These are phyloP conservation scores for Hymenochirus boettgeri DNA, from an alignment of 2,113 vertebrate species.

Conservation along the genomic window DNA sequence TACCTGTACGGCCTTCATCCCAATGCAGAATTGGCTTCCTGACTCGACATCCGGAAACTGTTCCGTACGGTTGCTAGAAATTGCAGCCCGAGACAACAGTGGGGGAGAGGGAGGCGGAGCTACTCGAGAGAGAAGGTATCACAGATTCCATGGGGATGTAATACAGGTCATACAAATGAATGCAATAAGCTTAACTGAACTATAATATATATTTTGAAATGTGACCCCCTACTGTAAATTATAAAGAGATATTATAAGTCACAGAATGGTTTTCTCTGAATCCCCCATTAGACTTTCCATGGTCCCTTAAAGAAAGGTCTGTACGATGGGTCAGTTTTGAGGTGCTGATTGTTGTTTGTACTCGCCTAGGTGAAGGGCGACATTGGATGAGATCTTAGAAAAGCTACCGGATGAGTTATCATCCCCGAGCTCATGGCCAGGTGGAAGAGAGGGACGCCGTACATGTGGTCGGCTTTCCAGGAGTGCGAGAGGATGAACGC, in stretches of 20 bases:
- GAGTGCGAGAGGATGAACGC: conserved; percentile 91
- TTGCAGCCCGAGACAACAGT: conserved; percentile 78
- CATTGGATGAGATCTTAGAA: conserved; percentile 84
- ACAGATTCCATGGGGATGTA: too few relatives aligned
- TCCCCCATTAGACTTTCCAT: too few relatives aligned
- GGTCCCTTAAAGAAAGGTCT: too few relatives aligned
- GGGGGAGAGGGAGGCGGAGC: conserved; percentile 52
- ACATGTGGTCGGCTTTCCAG: conserved; percentile 82
- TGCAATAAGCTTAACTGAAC: too few relatives aligned
- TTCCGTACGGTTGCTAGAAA: conserved; percentile 80
- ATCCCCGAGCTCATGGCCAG: conserved; percentile 74
- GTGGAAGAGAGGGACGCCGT: conserved; percentile 81
- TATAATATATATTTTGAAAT: too few relatives aligned
- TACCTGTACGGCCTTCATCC: conserved; percentile 91
- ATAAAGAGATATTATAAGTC: too few relatives aligned
- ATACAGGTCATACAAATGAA: too few relatives aligned
- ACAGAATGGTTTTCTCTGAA: too few relatives aligned
- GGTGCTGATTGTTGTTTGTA: too few relatives aligned
- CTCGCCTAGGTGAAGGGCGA: conserved; percentile 80
- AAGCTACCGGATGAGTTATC: conserved; percentile 85
- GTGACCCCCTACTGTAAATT: too few relatives aligned
- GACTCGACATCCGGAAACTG: conserved; percentile 84
- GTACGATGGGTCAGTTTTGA: too few relatives aligned
- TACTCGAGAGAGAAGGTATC: conserved; percentile 82
- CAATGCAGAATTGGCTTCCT: conserved; percentile 92